Evolutionary conservation across 2,797 vertebrate species (phyloP), one percentile per base, ranked within the genome.

Genomic region (Mormyrops boulengeri): DNA sequence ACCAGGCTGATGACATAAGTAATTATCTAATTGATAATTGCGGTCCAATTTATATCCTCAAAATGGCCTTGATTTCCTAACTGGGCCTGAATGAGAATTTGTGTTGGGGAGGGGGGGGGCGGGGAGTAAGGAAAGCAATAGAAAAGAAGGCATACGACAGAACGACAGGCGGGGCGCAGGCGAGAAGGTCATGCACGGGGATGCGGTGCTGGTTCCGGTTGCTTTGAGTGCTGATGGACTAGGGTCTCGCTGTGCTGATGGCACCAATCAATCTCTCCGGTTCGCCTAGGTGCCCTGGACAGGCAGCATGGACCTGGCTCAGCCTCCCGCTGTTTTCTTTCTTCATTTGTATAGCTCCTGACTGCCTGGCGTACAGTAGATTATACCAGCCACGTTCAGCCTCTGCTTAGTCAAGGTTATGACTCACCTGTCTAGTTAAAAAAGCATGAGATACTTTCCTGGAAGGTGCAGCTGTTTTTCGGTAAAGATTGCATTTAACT

Each of bases 151-250:
- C n/a, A 47, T 5, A 47, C 1, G 9, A 47, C 19, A 55, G 55
- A 88, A n/a, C 26, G 26, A 6, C 85, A 38, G 52, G 49, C 44
- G 2, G 47, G 49, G 73, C 66, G 1, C 12, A 30, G 26, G 12
- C 34, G 50, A 87, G 62, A 12, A 50, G 66, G 85, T 62, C 66
- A 5, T 12, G 14, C 52, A 19, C 2, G n/a, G 1, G 52, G 38
- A 82, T n/a, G 55, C 34, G 7, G 7, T 34, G 52, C 44, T 60
- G 86, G 89, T 88, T 88, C 62, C 26, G 62, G 34, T 53, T 90
- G 89, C 85, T 80, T 88, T 88, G 41, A 12, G 47, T 85, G 26
- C 12, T 88, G 85, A 88, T 88, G 69, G 69, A 90, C 85, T 30
- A 50, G 49, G 38, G 47, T 47, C 50, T 62, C 12, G 17, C 30